These are phyloP conservation scores for Eudasyphora cyanicolor DNA, from an alignment of 2,888 invertebrate species.

Conservation along the genomic window DNA sequence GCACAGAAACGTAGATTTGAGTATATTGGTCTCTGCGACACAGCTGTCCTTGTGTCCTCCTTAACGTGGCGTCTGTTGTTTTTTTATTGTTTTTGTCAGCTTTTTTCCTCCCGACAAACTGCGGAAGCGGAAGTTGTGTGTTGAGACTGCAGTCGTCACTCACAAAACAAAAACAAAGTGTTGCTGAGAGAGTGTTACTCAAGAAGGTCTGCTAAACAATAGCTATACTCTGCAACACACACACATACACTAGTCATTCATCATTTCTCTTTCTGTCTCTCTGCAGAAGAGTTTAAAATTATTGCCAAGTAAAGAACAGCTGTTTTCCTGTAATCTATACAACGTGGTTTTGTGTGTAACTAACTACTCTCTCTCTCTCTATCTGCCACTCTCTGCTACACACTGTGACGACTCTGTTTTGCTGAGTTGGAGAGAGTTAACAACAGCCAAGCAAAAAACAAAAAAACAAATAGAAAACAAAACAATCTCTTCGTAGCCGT, in stretches of 20 bases:
- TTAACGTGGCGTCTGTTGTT: slow-evolving; percentile 34
- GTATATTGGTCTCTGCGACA: slow-evolving; percentile 58
- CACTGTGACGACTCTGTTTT: no score
- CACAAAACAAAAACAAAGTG: no score
- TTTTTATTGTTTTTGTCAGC: slow-evolving; percentile 39
- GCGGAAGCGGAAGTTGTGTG: slow-evolving; percentile 61
- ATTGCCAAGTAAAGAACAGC: slow-evolving; percentile 55
- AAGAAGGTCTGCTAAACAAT: slow-evolving; percentile 35
- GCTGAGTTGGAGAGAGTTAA: neutral
- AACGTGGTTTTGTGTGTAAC: slow-evolving; percentile 41
- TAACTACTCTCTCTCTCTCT: no score
- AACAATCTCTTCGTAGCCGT: neutral
- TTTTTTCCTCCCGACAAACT: slow-evolving; percentile 44
- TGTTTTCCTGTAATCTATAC: slow-evolving; percentile 56
- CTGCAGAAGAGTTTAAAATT: slow-evolving; percentile 30
- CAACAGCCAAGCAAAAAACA: neutral
- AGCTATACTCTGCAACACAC: slow-evolving; percentile 42
- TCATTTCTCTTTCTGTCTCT: no score
- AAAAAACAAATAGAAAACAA: neutral
- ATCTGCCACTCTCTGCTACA: no score
- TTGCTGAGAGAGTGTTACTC: slow-evolving; percentile 46
- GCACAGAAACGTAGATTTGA: slow-evolving; percentile 53
- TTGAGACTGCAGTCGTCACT: no score
- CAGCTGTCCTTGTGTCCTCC: slow-evolving; percentile 46
- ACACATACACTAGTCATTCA: neutral